A percentile compares a stretch with the other conserved stretches of the same genome.
These are phyloP conservation scores for Drosophila simulans DNA, from an alignment of 1,140 invertebrate genomes.

Conservation along the genomic window DNA sequence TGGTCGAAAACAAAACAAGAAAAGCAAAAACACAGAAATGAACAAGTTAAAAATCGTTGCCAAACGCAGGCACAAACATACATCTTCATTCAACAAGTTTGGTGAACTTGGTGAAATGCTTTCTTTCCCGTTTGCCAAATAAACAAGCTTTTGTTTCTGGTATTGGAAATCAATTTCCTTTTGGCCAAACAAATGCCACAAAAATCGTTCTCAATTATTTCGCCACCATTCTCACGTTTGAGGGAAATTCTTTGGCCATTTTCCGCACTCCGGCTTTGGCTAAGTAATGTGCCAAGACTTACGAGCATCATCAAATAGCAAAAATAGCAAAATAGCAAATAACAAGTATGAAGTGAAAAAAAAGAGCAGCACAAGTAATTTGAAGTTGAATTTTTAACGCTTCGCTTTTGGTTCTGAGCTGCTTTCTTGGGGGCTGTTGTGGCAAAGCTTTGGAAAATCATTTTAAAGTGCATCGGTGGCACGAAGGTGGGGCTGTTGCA, in stretches of 20 bases:
- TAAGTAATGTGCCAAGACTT: conserved; percentile 55
- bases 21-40: conserved; percentile 8
- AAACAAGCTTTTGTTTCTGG: conserved; percentile 9
- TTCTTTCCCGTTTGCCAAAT: too few relatives aligned
- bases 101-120: not conserved
- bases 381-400: conserved; percentile 75
- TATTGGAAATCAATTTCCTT: conserved; percentile 49
- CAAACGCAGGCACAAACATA: conserved; percentile 13
- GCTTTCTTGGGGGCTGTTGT: conserved; percentile 31
- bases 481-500: conserved; percentile 42
- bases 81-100: conserved; percentile 52
- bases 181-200: conserved; percentile 48
- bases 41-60: conserved; percentile 1
- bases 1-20: conserved; percentile 13
- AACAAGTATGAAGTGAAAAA: not conserved
- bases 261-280: conserved; percentile 30
- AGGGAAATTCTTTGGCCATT: conserved; percentile 40
- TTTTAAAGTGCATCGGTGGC: conserved; percentile 69
- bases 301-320: conserved; percentile 34
- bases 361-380: conserved; percentile 61
- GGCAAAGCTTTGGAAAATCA: conserved; percentile 68
- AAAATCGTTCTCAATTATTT: conserved; percentile 52
- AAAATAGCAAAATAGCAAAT: conserved; percentile 4
- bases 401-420: conserved; percentile 37
- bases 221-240: conserved; percentile 50